Percentiles rank a stretch among this genome's conserved stretches.
phyloP scores from a whole-genome alignment of 2,113 vertebrate genomes.

The Struthidea cinerea region DNA sequence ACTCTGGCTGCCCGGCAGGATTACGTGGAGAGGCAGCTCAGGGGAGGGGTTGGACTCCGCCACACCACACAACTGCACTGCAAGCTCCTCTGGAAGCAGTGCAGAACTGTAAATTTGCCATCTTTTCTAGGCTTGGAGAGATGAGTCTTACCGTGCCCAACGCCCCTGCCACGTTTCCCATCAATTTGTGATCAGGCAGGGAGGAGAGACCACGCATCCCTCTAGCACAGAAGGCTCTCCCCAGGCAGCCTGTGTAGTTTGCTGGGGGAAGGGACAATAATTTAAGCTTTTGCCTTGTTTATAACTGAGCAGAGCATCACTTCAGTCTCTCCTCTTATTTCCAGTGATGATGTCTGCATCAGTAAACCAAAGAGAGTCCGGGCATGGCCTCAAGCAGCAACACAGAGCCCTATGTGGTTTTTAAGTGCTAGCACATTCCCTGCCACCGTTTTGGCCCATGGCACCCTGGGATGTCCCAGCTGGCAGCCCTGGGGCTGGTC shows the following conservation, averaged over 20 bases:
- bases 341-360: not conserved
- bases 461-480: not conserved
- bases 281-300: not conserved
- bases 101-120: not conserved
- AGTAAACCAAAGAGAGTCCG: not conserved
- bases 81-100: not conserved
- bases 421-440: not conserved
- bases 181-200: not conserved
- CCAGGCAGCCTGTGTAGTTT: not conserved
- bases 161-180: rapidly evolving
- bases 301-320: not conserved
- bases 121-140: not conserved
- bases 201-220: not conserved
- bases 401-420: not conserved
- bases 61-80: not conserved
- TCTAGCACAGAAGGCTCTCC: not conserved
- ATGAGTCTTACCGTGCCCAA: not conserved
- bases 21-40: not conserved
- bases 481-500: not conserved
- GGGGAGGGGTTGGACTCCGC: not conserved
- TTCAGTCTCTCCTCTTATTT: not conserved
- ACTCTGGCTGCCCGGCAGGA: not conserved
- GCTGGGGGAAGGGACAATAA: not conserved
- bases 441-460: not conserved
- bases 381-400: not conserved